Evolutionary conservation across 2,113 vertebrate genomes (phyloP).

Genomic region (Peromyscus leucopus): DNA sequence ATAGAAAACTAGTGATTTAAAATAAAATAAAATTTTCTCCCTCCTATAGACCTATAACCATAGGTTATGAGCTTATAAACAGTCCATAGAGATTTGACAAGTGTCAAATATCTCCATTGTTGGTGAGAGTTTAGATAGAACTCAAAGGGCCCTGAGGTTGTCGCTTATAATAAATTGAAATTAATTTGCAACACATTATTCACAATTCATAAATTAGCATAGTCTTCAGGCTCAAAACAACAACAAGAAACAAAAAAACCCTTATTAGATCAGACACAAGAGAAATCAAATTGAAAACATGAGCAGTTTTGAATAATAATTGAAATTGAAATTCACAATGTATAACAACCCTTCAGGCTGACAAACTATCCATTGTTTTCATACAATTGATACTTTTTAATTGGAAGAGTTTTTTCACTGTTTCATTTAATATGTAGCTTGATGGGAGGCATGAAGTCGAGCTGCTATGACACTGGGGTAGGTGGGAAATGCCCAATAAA

Average conservation of each 20-base stretch:
- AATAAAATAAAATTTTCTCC: neutral
- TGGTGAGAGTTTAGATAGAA: neutral
- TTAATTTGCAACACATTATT: conserved; percentile 46
- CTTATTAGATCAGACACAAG: neutral
- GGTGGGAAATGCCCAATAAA: neutral
- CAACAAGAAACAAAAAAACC: neutral
- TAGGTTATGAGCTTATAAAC: neutral
- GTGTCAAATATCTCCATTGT: neutral
- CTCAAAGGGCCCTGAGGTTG: neutral
- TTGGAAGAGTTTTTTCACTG: neutral
- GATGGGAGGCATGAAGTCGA: neutral
- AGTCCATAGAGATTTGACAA: neutral
- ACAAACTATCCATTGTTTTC: neutral
- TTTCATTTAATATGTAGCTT: neutral
- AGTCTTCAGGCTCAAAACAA: neutral
- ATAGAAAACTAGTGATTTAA: neutral
- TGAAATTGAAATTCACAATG: neutral
- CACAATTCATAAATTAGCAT: conserved; percentile 3
- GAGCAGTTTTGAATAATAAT: neutral
- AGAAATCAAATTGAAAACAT: neutral
- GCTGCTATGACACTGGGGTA: neutral
- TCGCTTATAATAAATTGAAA: conserved; percentile 50
- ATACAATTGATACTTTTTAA: neutral
- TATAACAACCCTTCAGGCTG: neutral
- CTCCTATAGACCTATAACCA: neutral